Base-by-base conservation (phyloP, 1,140 invertebrate species). In the Drosophila oshimai region DNA sequence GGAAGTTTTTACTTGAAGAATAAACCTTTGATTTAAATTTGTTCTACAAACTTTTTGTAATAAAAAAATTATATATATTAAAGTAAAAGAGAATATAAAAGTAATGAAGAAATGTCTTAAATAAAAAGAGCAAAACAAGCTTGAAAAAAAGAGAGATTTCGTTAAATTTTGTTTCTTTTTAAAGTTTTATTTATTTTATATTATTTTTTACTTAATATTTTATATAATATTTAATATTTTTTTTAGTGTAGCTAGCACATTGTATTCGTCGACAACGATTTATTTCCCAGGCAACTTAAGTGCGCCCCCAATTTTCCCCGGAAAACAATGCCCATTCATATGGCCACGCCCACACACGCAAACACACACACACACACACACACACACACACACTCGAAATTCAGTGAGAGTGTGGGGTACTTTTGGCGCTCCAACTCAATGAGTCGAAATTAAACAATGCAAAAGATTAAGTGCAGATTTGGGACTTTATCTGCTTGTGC, bases 401-500 rank as follows among this genome's bases (percentile, higher is more conserved):
- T 7, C 22, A 53, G 28, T 4, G 18, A 55, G 34, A 54, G 76
- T 62, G 77, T 49, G 53, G 18, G 47, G 36, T 34, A 61, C 65
- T 70, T 76, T 81, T 73, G 78, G 68, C 49, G 69, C 62, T 71
- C 62, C 74, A 86, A 86, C 84, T 90, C 89, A 90, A 90, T 90
- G 89, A 90, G 84, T 73, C 89, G 83, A 90, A 90, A 90, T 90
- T 90, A 90, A 89, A 90, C 89, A 90, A 90, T 90, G 76, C 89
- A 89, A 90, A 90, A 90, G 89, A 90, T 90, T 90, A 90, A 90
- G 89, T 90, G 74, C 89, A 90, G 89, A 90, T 90, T 90, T 90
- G 80, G 89, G 89, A 90, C 84, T 90, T 90, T 90, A 90, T 90
- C 84, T 90, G 89, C 84, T 76, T 90, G 80, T 87, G 88, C 89